Evolutionary conservation across 2,113 vertebrate genomes (phyloP).

Genomic region (Odocoileus hemionus): DNA sequence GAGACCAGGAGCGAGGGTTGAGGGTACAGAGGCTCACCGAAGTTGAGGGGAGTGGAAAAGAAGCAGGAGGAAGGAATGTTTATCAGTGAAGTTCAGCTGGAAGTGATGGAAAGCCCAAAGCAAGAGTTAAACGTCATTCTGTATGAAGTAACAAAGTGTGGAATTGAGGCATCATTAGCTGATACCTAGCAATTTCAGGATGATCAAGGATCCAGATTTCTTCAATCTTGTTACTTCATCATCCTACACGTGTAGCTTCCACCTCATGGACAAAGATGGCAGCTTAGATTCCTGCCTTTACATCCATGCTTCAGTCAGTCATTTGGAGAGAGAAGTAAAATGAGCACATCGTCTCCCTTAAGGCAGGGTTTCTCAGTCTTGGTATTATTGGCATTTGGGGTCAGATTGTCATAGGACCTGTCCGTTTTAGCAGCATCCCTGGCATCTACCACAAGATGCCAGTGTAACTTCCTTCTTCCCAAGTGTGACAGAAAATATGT

Average conservation of each 20-base stretch:
- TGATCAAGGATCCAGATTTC: neutral
- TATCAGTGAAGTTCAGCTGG: neutral
- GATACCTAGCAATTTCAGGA: neutral
- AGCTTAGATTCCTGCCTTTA: neutral
- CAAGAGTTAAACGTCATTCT: neutral
- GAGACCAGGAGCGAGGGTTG: neutral
- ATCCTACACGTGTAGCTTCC: neutral
- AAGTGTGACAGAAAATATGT: neutral
- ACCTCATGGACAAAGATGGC: neutral
- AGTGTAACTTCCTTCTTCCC: neutral
- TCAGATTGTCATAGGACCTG: neutral
- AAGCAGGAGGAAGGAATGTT: neutral
- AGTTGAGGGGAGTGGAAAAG: neutral
- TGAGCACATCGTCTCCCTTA: neutral
- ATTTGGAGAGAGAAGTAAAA: neutral
- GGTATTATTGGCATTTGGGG: neutral
- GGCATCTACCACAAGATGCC: neutral
- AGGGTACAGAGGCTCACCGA: neutral
- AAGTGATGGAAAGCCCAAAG: neutral
- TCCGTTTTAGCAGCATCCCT: neutral
- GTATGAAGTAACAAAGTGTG: neutral
- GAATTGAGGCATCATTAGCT: neutral
- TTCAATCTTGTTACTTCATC: neutral
- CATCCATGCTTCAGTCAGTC: neutral
- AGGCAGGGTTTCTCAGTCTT: neutral